These are phyloP conservation scores for Propithecus perrieri DNA, from an alignment of 2,797 vertebrate species.

Conservation along the genomic window DNA sequence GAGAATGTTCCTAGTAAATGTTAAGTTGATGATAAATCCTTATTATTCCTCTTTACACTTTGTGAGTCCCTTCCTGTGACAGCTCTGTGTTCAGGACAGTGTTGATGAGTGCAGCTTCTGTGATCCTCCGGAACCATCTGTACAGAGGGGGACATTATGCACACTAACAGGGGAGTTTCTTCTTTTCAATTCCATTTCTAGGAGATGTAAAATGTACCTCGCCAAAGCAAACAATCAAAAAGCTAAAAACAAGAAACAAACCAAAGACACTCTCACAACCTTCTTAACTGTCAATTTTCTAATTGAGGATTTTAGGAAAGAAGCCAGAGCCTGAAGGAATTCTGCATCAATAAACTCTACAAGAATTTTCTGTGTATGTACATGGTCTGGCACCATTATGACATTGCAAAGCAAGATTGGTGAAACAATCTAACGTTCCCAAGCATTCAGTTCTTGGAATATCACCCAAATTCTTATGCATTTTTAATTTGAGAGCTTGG, in stretches of 20 bases:
- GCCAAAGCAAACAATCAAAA: neutral
- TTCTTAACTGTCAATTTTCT: neutral
- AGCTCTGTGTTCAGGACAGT: neutral
- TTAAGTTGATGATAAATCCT: neutral
- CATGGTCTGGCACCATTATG: neutral
- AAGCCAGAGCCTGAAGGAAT: neutral
- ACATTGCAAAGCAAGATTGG: neutral
- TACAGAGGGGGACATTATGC: neutral
- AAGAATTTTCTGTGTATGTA: neutral
- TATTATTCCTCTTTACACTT: constrained; percentile 1
- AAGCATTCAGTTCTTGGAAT: constrained; percentile 9
- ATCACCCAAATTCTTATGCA: constrained; percentile 14
- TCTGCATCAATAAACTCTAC: neutral
- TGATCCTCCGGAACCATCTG: neutral
- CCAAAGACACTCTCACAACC: neutral
- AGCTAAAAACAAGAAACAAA: neutral
- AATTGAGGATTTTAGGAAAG: constrained; percentile 1
- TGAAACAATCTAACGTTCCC: neutral
- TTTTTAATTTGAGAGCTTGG: constrained; percentile 48
- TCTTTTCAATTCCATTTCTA: constrained; percentile 29
- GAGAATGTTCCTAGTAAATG: neutral
- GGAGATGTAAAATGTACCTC: neutral
- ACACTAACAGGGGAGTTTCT: neutral
- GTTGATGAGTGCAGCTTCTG: neutral
- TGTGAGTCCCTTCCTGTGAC: neutral